Percentiles rank a stretch among this genome's conserved stretches.
phyloP scores from a whole-genome alignment of 2,797 vertebrate genomes.

The Oreortyx pictus region DNA sequence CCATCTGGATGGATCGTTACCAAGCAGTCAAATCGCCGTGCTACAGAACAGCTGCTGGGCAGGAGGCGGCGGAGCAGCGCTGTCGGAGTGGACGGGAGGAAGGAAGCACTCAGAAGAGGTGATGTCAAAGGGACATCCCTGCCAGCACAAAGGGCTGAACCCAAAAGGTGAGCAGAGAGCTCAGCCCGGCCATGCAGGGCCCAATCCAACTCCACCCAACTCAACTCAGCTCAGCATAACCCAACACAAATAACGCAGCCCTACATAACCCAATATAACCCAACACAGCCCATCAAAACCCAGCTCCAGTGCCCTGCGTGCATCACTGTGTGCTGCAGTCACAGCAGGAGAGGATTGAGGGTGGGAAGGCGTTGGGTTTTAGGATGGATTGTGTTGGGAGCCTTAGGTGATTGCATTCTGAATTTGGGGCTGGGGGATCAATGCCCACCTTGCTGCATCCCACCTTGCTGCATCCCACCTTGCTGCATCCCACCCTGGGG shows the following conservation, averaged over 20 bases:
- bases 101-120: background rate
- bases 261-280: no score
- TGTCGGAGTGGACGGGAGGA: conserved; percentile 1
- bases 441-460: background rate
- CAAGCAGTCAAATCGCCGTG: conserved; percentile 52
- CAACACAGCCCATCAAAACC: background rate
- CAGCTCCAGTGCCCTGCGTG: background rate
- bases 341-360: background rate
- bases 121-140: background rate
- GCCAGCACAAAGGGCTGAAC: no score
- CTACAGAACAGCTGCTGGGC: conserved; percentile 55
- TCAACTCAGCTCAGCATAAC: no score
- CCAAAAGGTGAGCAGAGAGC: background rate
- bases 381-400: background rate
- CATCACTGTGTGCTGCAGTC: accelerated
- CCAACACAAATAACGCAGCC: no score
- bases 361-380: background rate
- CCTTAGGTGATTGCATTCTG: background rate
- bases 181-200: accelerated
- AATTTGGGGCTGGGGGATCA: background rate
- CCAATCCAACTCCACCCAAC: background rate
- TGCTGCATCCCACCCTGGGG: background rate
- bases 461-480: accelerated
- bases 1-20: conserved; percentile 66
- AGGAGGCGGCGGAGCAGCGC: background rate